phyloP scores from a whole-genome alignment of 1,140 invertebrate genomes.

The Holcopasites calliopsidis region DNA sequence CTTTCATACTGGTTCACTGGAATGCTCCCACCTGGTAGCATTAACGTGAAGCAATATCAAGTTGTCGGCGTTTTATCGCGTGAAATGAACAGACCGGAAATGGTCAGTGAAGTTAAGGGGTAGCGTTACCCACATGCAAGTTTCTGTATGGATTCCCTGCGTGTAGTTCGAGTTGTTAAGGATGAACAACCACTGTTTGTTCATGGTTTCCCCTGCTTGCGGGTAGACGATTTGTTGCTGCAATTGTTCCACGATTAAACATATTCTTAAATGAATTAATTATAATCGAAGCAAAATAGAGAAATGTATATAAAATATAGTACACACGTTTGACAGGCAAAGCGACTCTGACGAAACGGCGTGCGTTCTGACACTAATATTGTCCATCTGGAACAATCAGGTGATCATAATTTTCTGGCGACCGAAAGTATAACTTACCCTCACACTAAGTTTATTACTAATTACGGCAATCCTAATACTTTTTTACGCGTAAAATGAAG shows the following conservation, averaged over 20 bases:
- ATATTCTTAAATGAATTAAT: neutral
- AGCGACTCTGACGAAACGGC: neutral
- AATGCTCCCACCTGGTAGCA: neutral
- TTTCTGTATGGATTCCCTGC: slow-evolving; percentile 81
- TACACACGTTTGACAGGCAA: slow-evolving; percentile 1
- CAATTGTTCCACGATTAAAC: slow-evolving; percentile 32
- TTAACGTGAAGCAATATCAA: neutral
- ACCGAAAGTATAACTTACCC: too few relatives aligned
- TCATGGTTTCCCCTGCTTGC: slow-evolving; percentile 73
- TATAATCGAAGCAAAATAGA: too few relatives aligned
- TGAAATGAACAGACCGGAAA: neutral
- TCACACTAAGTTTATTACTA: too few relatives aligned
- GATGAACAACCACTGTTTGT: slow-evolving; percentile 80
- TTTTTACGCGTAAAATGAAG: too few relatives aligned
- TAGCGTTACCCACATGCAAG: slow-evolving; percentile 79
- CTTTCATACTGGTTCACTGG: too few relatives aligned
- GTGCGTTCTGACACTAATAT: neutral
- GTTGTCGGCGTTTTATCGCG: neutral
- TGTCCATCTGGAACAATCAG: too few relatives aligned
- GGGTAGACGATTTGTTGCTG: slow-evolving; percentile 77
- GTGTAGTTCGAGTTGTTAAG: slow-evolving; percentile 80
- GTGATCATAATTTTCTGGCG: too few relatives aligned
- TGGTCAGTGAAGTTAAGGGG: neutral
- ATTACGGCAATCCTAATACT: too few relatives aligned
- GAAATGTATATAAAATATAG: too few relatives aligned